Evolutionary conservation across 2,888 invertebrate genomes (phyloP).

Genomic region (Allacma fusca): DNA sequence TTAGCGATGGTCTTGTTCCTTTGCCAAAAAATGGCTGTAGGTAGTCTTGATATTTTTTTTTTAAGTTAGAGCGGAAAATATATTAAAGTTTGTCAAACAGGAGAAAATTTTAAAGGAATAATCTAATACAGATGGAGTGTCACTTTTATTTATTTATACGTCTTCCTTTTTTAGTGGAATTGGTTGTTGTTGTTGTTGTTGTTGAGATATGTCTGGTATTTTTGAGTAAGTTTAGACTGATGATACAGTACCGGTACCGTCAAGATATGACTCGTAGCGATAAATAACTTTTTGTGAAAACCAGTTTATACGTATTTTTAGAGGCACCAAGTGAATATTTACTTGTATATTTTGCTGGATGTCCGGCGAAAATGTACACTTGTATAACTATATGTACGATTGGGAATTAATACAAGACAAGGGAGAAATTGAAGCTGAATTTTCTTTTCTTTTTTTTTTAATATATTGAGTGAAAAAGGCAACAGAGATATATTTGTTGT

Average conservation of each 20-base stretch:
- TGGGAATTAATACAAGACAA: background rate
- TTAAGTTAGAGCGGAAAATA: no score
- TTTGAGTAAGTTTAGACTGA: no score
- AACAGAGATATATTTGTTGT: conserved; percentile 30
- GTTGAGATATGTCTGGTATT: no score
- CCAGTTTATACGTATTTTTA: conserved; percentile 1
- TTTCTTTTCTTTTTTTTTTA: background rate
- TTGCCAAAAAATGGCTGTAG: no score
- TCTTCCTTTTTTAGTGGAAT: no score
- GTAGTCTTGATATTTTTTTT: no score
- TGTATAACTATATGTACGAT: background rate
- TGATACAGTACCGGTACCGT: background rate
- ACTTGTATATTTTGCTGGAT: background rate
- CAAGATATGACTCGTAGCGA: background rate
- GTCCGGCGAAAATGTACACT: background rate
- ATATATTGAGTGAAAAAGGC: conserved; percentile 29
- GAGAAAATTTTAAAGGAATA: no score
- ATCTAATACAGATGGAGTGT: no score
- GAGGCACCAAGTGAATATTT: conserved; percentile 39
- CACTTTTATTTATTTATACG: no score
- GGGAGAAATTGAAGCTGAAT: conserved; percentile 20
- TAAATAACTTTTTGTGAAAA: background rate
- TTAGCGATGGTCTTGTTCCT: no score
- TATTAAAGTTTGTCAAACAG: no score
- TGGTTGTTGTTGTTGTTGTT: no score